Conservation (phyloP, 2,113 vertebrate species). For the Triplophysa siluroides region DNA sequence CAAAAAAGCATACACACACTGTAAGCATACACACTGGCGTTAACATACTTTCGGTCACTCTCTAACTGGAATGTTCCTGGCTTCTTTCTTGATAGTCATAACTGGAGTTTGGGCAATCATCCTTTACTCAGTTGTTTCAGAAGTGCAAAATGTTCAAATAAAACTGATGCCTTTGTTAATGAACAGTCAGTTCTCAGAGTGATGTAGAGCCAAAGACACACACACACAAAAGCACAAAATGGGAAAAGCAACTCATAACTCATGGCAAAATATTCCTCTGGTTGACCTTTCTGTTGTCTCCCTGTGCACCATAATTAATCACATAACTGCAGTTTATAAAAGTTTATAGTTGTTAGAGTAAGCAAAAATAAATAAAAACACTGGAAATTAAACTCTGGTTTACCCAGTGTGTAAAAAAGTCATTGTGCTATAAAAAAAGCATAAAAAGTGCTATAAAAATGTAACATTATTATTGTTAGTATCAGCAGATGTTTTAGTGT, state of each 20-base stretch:
- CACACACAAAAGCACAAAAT: neutral
- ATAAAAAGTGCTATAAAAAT: no score
- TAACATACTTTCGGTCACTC: neutral
- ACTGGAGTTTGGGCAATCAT: conserved; percentile 26
- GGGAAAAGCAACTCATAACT: neutral
- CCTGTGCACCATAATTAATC: neutral
- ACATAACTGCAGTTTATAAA: neutral
- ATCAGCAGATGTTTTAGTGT: no score
- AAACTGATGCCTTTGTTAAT: conserved; percentile 17
- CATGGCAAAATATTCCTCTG: neutral
- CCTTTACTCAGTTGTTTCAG: conserved; percentile 17
- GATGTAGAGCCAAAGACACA: neutral
- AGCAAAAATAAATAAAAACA: neutral
- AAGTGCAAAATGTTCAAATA: conserved; percentile 48
- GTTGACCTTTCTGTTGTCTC: neutral
- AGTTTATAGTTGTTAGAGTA: neutral
- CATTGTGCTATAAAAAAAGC: no score
- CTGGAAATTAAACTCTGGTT: neutral
- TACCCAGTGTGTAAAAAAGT: neutral
- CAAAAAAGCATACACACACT: conserved; percentile 8
- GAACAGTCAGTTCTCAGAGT: conserved; percentile 18
- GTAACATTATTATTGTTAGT: no score
- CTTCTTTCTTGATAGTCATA: conserved; percentile 26
- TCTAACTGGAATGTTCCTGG: conserved; percentile 53
- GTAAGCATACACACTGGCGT: conserved; percentile 12